phyloP scores from a whole-genome alignment of 2,888 invertebrate genomes.

The Linhomoeus sp. region DNA sequence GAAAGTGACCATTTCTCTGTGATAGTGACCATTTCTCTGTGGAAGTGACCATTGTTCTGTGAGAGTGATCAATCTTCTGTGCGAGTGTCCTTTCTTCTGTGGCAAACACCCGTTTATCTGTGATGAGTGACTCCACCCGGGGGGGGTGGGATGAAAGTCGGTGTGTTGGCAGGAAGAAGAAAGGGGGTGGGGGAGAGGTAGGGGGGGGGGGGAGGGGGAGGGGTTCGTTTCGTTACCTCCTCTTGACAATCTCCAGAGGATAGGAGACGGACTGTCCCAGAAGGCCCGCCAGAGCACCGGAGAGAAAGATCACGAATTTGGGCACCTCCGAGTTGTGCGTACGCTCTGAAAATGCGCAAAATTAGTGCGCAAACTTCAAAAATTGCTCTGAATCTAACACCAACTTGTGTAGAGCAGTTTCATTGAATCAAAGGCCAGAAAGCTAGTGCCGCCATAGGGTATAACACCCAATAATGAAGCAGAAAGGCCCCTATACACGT shows the following conservation, averaged over 20 bases:
- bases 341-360: conserved; percentile 4
- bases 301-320: conserved; percentile 42
- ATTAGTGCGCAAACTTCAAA: not conserved
- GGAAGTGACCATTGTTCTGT: too few species aligned
- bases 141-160: too few species aligned
- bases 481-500: conserved; percentile 63
- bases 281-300: conserved; percentile 76
- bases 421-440: conserved; percentile 85
- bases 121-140: too few species aligned
- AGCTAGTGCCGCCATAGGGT: conserved; percentile 88
- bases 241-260: conserved; percentile 75
- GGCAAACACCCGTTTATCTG: too few species aligned
- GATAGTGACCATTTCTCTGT: too few species aligned
- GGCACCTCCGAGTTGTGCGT: conserved; percentile 1
- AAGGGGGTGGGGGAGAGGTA: too few species aligned
- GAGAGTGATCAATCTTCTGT: too few species aligned
- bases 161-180: too few species aligned
- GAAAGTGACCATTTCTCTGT: too few species aligned
- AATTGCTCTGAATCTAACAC: conserved; percentile 6
- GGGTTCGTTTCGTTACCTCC: too few species aligned
- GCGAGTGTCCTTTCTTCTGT: too few species aligned
- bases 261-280: conserved; percentile 86
- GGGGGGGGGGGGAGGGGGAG: too few species aligned
- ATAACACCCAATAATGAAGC: conserved; percentile 81
- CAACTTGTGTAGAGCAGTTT: conserved; percentile 57